phyloP scores from a whole-genome alignment of 2,113 vertebrate species.

The Maccullochella peelii region DNA sequence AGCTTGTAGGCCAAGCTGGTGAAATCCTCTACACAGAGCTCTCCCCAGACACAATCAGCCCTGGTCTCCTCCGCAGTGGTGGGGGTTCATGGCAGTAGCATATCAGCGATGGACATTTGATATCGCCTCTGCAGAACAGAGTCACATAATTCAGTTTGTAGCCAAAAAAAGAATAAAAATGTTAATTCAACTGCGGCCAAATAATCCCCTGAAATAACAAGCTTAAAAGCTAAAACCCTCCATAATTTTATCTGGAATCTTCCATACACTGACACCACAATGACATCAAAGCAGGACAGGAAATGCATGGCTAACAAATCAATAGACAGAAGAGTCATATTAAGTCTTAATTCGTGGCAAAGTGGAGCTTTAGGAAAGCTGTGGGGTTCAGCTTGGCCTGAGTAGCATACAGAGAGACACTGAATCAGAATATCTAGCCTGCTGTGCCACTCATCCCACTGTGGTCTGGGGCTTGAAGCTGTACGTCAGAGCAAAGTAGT shows the following conservation, averaged over 20 bases:
- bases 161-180: constrained; percentile 83
- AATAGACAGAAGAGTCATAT: constrained; percentile 83
- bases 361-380: constrained; percentile 80
- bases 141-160: constrained; percentile 84
- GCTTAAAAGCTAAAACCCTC: constrained; percentile 86
- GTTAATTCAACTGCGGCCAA: constrained; percentile 81
- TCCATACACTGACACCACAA: constrained; percentile 83
- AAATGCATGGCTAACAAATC: constrained; percentile 83
- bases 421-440: constrained; percentile 69
- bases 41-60: constrained; percentile 63
- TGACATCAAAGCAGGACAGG: constrained; percentile 85
- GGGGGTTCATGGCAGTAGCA: constrained; percentile 69
- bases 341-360: constrained; percentile 81
- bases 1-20: constrained; percentile 55
- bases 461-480: constrained; percentile 54
- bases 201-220: constrained; percentile 87
- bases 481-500: constrained; percentile 38
- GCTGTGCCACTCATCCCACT: constrained; percentile 60
- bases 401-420: constrained; percentile 50
- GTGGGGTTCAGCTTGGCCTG: constrained; percentile 62
- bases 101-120: constrained; percentile 81
- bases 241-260: constrained; percentile 87
- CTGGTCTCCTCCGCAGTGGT: constrained; percentile 47
- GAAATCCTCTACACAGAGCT: constrained; percentile 70
- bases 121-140: constrained; percentile 73